Evolutionary conservation across 2,113 vertebrate species (phyloP), one percentile per base, ranked within the genome.

Genomic region (Hystrix brachyura): DNA sequence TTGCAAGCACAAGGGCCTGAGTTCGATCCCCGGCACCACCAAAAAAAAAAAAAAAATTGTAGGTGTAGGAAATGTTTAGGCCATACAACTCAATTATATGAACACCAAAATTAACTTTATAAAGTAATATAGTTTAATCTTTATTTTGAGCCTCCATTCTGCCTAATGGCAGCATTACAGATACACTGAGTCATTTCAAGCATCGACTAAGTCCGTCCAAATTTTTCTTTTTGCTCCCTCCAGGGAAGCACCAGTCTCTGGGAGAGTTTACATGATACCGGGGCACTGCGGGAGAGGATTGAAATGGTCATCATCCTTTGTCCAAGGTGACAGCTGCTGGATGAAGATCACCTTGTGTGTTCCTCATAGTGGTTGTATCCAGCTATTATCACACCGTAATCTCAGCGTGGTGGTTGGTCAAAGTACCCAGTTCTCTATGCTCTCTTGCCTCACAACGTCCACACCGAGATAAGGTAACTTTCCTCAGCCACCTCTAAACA

Each of bases 111-210:
- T 67, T 65, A 87, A 76, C 67, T 48, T 69, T 74, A 57, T 60
- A 64, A 91, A 79, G 17, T 62, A 89, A 81, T 71, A 76, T 0
- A 78, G 21, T 72, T 90, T 92, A 81, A 92, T 46, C 34, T 86
- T 57, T 94, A 82, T 48, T 83, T 88, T 89, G 38, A 93, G 18
- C 53, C 34, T 81, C 14, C 29, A 89, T 86, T 91, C 53, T 86
- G 4, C 13, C 81, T 78, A 60, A 9, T 53, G 46, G 32, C 51
- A 95, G 38, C 72, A 95, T 79, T 93, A 25, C 13, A 82, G 29
- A 83, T 57, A 74, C 79, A 46, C 1, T 18, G 32, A 87, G 21
- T 62, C 51, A 59, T 87, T 87, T 59, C 43, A 94, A 67, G 59
- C 34, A 9, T 62, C 55, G 59, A 79, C 62, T 59, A 11, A 87